phyloP scores from a whole-genome alignment of 1,140 invertebrate genomes.

The Saccostrea cuccullata region DNA sequence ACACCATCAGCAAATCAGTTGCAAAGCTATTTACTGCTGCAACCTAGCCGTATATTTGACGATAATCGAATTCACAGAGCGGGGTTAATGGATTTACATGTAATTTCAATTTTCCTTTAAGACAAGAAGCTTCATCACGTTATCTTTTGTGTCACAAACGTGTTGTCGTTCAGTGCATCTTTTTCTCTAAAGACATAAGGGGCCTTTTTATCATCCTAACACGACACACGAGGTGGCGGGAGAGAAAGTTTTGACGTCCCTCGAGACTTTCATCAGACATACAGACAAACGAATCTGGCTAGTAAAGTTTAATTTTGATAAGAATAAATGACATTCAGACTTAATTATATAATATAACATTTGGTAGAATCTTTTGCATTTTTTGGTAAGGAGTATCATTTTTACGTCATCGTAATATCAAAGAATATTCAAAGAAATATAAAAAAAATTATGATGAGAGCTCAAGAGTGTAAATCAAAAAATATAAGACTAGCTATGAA shows the following conservation, averaged over 20 bases:
- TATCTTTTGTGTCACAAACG: slow-evolving; percentile 26
- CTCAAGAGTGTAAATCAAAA: too few species aligned
- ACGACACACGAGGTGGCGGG: background rate
- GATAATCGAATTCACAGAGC: slow-evolving; percentile 24
- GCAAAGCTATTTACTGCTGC: slow-evolving; percentile 6
- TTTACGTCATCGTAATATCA: too few species aligned
- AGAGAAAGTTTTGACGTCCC: background rate
- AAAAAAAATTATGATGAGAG: too few species aligned
- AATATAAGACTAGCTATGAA: too few species aligned
- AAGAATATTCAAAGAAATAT: too few species aligned
- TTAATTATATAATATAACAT: too few species aligned
- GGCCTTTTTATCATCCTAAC: background rate
- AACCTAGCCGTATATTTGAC: slow-evolving; percentile 14
- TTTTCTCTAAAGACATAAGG: slow-evolving; percentile 2
- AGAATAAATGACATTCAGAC: background rate
- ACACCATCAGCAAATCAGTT: slow-evolving; percentile 28
- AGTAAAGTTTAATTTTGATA: background rate
- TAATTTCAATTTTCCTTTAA: slow-evolving; percentile 39
- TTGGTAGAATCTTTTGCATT: too few species aligned
- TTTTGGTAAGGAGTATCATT: too few species aligned
- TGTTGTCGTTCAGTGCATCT: slow-evolving; percentile 8
- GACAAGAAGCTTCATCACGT: background rate
- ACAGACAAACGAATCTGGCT: slow-evolving; percentile 11
- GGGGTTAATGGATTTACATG: slow-evolving; percentile 37
- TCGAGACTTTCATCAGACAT: slow-evolving; percentile 2